Conservation (phyloP, 92 coral and sea anemone species). For the Parazoanthus atlanticus region DNA sequence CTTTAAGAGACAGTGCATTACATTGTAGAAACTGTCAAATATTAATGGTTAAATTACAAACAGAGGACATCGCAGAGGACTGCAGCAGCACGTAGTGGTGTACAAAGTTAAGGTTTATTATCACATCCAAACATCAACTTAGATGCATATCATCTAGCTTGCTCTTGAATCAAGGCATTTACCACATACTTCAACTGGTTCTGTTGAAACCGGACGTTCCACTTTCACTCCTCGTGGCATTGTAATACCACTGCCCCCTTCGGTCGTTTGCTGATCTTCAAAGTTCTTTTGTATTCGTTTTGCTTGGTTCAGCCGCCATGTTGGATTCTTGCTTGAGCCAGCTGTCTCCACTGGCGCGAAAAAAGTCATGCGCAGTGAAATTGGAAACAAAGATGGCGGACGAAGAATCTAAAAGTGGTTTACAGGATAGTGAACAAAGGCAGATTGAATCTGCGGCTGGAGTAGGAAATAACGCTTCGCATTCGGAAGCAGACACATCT, state of each 20-base stretch:
- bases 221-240: constrained; percentile 99
- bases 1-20: too few species aligned
- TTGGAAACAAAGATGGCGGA: constrained; percentile 87
- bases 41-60: too few species aligned
- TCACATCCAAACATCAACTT: too few species aligned
- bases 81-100: background rate
- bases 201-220: constrained; percentile 84
- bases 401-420: constrained; percentile 29
- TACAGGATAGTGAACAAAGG: background rate
- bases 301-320: constrained; percentile 63
- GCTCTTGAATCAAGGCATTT: background rate
- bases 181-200: constrained; percentile 82
- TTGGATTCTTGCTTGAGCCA: constrained; percentile 65
- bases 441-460: background rate
- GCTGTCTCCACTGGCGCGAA: constrained; percentile 50
- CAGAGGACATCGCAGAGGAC: background rate
- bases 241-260: background rate
- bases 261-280: constrained; percentile 12
- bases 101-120: too few species aligned
- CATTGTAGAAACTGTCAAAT: too few species aligned
- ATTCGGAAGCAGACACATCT: constrained; percentile 3
- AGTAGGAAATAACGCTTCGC: background rate
- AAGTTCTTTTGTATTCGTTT: background rate
- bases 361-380: background rate
- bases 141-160: background rate